phyloP scores from a whole-genome alignment of 2,797 vertebrate species.

The Philypnodon macrostomus region DNA sequence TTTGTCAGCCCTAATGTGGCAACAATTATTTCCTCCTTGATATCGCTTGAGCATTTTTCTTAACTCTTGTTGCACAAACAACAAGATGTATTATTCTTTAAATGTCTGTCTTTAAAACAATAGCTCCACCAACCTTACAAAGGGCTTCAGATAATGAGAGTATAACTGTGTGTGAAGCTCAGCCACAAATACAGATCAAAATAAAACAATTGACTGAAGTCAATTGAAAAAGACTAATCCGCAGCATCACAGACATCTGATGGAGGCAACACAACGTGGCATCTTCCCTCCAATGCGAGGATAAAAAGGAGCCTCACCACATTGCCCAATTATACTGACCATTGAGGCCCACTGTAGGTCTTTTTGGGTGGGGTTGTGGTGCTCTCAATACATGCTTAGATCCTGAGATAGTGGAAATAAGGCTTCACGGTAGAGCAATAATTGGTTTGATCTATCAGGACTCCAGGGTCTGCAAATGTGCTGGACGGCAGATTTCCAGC shows the following conservation, averaged over 20 bases:
- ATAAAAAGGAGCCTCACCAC: conserved; percentile 32
- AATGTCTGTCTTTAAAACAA: neutral
- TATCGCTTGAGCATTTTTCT: too few species aligned
- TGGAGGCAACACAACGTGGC: conserved; percentile 4
- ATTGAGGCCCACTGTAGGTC: conserved; percentile 36
- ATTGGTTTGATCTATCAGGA: conserved; percentile 40
- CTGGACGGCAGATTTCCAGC: conserved; percentile 36
- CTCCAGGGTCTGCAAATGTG: conserved; percentile 35
- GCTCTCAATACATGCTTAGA: conserved; percentile 18
- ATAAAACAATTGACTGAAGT: conserved; percentile 4
- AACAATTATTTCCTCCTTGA: neutral
- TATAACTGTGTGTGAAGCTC: neutral
- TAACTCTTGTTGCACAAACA: neutral
- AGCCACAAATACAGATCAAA: neutral
- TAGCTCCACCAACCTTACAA: neutral
- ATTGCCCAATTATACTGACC: conserved; percentile 67
- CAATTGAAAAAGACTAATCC: conserved; percentile 2
- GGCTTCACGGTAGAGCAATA: conserved; percentile 26
- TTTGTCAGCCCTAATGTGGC: neutral
- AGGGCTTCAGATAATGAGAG: neutral
- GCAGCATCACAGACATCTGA: conserved; percentile 2
- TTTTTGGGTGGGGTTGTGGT: conserved; percentile 20
- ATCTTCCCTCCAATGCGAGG: neutral
- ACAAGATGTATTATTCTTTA: neutral
- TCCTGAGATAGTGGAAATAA: conserved; percentile 34